Evolutionary conservation across 2,113 vertebrate genomes (phyloP), one percentile per base, ranked within the genome.

Genomic region (Apodemus speciosus): DNA sequence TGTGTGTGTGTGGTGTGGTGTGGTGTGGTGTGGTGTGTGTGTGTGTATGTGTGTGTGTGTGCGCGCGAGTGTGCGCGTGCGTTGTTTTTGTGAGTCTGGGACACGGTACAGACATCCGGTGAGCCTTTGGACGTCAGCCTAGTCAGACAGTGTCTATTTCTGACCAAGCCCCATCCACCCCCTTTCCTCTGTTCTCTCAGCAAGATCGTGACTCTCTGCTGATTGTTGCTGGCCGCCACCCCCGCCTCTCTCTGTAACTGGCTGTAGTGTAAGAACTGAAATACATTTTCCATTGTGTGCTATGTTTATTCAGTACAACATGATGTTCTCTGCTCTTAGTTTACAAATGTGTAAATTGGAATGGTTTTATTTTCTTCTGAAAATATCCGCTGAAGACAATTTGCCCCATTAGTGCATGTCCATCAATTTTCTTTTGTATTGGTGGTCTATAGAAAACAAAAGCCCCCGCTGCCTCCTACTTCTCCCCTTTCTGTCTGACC

Each of bases 281-380:
- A 86, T 76, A 73, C 62, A 86, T 71, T 95, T 95, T 92, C 77
- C 68, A 92, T 96, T 92, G 80, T 75, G 95, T 86, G 68, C 71
- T 88, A 6, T 80, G 85, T 94, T 95, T 97, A 90, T 88, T 93
- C 68, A 69, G 73, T 73, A 88, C 49, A 89, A 84, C 71, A 66
- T 95, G 90, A 92, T 93, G 77, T 85, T 97, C 58, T 23, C 32
- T 83, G 77, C 56, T 96, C 73, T 96, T 95, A 92, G 88, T 94
- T 92, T 88, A 35, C 91, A 92, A 79, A 87, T 93, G 51, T 89
- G 92, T 79, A 88, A 89, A 92, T 86, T 92, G 68, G 40, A 96
- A 80, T 85, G n/a, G 21, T 87, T 89, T 90, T 35, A 87, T 92
- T 95, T 93, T 79, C 60, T 77, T 95, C n/a, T 88, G 53, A 94